Evolutionary conservation across 23 tunicate species (phyloP).

Genomic region (Aplidium turbinatum): DNA sequence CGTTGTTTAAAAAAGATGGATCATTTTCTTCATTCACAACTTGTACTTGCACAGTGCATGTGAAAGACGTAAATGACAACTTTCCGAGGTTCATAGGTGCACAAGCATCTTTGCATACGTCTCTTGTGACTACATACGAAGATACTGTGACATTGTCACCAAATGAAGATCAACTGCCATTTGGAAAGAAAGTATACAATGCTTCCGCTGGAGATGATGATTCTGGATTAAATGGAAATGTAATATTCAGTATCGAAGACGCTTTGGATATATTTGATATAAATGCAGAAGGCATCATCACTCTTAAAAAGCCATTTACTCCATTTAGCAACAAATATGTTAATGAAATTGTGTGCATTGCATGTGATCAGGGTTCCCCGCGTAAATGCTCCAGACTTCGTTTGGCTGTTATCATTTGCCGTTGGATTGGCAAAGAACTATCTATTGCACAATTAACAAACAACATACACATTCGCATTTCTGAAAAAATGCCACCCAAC

Average conservation of each 20-base stretch:
- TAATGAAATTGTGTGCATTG: constrained; percentile 30
- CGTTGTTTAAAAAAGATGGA: not conserved
- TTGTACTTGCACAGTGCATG: constrained; percentile 8
- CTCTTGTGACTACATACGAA: not conserved
- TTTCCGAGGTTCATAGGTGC: constrained; percentile 22
- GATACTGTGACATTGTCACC: not conserved
- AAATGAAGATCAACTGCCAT: not conserved
- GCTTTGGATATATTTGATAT: constrained; percentile 38
- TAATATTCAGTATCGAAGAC: constrained; percentile 41
- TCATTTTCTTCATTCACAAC: not conserved
- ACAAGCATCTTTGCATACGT: not conserved
- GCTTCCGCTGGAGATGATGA: constrained; percentile 58
- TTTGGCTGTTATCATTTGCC: constrained; percentile 14
- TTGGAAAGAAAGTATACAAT: constrained; percentile 35
- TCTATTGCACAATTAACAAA: not conserved
- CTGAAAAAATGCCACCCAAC: constrained; percentile 32
- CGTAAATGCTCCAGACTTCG: constrained; percentile 22
- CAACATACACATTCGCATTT: not conserved
- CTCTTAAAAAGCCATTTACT: constrained; percentile 7
- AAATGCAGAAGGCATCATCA: constrained; percentile 24
- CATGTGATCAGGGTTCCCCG: constrained; percentile 66
- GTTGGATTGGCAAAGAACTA: not conserved
- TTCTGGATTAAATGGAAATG: constrained; percentile 48
- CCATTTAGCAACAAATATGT: not conserved
- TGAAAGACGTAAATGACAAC: constrained; percentile 71